phyloP scores from a whole-genome alignment of 2,888 invertebrate species.

The Macrosiphum euphorbiae region DNA sequence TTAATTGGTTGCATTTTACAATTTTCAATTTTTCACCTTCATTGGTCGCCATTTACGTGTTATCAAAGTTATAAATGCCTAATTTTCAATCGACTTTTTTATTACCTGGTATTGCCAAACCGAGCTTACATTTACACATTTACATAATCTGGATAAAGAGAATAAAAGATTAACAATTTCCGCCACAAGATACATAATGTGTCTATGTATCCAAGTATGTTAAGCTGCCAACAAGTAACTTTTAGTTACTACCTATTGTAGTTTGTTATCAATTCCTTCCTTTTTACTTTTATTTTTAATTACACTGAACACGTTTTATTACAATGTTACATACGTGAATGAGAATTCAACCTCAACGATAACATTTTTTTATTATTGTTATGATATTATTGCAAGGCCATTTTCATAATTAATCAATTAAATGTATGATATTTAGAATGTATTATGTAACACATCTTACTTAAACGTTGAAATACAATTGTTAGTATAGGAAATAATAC shows the following conservation, averaged over 20 bases:
- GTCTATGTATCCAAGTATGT: background rate
- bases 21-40: background rate
- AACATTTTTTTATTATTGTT: background rate
- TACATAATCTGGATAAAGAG: background rate
- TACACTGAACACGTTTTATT: slow-evolving; percentile 10
- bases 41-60: background rate
- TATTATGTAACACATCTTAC: background rate
- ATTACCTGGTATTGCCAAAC: background rate
- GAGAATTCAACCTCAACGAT: background rate
- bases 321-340: slow-evolving; percentile 25
- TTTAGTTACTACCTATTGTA: background rate
- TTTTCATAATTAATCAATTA: slow-evolving; percentile 20
- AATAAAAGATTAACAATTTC: background rate
- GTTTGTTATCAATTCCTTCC: background rate
- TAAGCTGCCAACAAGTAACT: background rate
- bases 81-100: background rate
- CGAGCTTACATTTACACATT: background rate
- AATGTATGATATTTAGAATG: background rate
- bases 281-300: background rate
- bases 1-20: background rate
- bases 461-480: background rate
- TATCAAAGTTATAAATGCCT: background rate
- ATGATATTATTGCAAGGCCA: slow-evolving; percentile 1
- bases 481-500: background rate
- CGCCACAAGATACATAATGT: background rate